phyloP scores from a whole-genome alignment of 1,140 invertebrate genomes.

The Geopemphigus sp. region DNA sequence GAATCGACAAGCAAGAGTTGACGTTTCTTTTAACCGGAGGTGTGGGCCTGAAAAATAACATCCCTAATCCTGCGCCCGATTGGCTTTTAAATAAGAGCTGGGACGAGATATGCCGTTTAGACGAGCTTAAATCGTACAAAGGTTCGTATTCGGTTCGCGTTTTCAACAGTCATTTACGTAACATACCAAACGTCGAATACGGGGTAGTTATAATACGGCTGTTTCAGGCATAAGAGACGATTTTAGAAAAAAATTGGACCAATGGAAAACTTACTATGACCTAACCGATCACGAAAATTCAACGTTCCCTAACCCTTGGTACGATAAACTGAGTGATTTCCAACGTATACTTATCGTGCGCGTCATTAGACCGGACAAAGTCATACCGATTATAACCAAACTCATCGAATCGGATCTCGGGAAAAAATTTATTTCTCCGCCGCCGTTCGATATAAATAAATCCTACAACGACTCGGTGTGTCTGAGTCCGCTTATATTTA shows the following conservation, averaged over 20 bases:
- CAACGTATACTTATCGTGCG: slow-evolving; percentile 79
- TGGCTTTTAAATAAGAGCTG: slow-evolving; percentile 83
- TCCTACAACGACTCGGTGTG: slow-evolving; percentile 82
- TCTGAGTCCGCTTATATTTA: slow-evolving; percentile 80
- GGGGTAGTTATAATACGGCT: too few species aligned
- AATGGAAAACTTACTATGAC: slow-evolving; percentile 78
- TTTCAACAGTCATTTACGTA: background rate
- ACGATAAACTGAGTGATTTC: slow-evolving; percentile 67
- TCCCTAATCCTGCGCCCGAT: slow-evolving; percentile 57
- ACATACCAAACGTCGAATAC: too few species aligned
- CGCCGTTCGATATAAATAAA: slow-evolving; percentile 81
- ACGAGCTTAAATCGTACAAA: slow-evolving; percentile 64
- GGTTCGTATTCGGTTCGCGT: slow-evolving; percentile 54
- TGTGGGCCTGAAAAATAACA: slow-evolving; percentile 68
- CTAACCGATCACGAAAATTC: slow-evolving; percentile 60
- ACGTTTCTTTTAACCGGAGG: slow-evolving; percentile 82
- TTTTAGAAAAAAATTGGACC: slow-evolving; percentile 59
- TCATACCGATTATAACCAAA: slow-evolving; percentile 58
- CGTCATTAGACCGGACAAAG: slow-evolving; percentile 79
- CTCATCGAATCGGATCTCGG: slow-evolving; percentile 74
- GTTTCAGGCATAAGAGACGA: slow-evolving; percentile 53
- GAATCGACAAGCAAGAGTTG: slow-evolving; percentile 72
- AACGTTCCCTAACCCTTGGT: slow-evolving; percentile 70
- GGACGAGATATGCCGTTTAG: slow-evolving; percentile 76
- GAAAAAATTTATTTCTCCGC: slow-evolving; percentile 75